Conservation (phyloP, 2,113 vertebrate genomes). For the Lipophrys pholis region DNA sequence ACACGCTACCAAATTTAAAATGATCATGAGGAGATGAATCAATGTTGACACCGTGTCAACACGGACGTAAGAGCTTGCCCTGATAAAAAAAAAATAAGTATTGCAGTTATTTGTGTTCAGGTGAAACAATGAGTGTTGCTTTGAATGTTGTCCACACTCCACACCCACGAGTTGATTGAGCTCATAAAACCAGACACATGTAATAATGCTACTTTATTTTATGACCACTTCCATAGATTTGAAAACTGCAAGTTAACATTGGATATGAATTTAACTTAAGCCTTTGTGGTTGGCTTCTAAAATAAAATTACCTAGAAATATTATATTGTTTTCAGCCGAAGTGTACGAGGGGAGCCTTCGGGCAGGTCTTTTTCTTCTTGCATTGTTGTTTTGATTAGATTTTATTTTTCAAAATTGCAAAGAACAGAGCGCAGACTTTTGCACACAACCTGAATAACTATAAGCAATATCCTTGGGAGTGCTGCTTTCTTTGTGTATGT, state of each 20-base stretch:
- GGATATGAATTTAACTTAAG: slow-evolving; percentile 63
- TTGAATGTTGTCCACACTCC: neutral
- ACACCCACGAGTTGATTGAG: neutral
- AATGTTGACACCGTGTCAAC: slow-evolving; percentile 6
- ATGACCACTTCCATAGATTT: slow-evolving; percentile 48
- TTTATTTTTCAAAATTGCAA: slow-evolving; percentile 77
- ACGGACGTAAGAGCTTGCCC: slow-evolving; percentile 17
- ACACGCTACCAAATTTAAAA: slow-evolving; percentile 29
- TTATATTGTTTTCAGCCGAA: slow-evolving; percentile 56
- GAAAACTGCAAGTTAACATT: slow-evolving; percentile 58
- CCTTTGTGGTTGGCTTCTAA: slow-evolving; percentile 62
- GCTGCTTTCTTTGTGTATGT: slow-evolving; percentile 67
- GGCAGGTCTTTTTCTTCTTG: slow-evolving; percentile 61
- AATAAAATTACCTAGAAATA: slow-evolving; percentile 60
- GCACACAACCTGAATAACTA: slow-evolving; percentile 65
- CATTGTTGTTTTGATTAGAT: slow-evolving; percentile 81
- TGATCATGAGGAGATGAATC: slow-evolving; percentile 23
- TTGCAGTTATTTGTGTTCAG: neutral
- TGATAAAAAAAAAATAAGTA: slow-evolving; percentile 13
- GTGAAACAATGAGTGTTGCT: slow-evolving; percentile 19
- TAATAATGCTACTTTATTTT: slow-evolving; percentile 64
- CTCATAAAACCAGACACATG: slow-evolving; percentile 50
- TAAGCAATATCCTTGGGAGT: slow-evolving; percentile 75
- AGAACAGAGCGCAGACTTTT: slow-evolving; percentile 59
- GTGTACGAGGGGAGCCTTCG: slow-evolving; percentile 54